phyloP scores from a whole-genome alignment of 1,140 invertebrate species.

The Reticulitermes speratus region DNA sequence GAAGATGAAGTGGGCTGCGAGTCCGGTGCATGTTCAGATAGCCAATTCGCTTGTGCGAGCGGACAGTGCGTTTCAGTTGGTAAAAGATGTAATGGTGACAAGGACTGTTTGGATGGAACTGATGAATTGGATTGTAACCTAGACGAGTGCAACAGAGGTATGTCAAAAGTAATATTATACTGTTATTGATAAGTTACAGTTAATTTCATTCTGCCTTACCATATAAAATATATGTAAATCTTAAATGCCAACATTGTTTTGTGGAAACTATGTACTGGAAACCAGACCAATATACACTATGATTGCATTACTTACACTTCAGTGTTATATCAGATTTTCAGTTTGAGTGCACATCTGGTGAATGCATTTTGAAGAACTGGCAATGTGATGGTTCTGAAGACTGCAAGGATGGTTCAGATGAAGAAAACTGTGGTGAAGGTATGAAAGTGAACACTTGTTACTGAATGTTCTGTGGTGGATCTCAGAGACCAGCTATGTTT shows the following conservation, averaged over 20 bases:
- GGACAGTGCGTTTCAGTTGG: conserved; percentile 52
- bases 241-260: background rate
- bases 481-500: background rate
- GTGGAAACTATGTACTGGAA: background rate
- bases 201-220: background rate
- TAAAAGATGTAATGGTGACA: conserved; percentile 28
- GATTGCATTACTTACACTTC: background rate
- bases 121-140: conserved; percentile 30
- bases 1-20: conserved; percentile 58
- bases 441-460: background rate
- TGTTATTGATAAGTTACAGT: background rate
- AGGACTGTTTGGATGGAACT: conserved; percentile 26
- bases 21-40: conserved; percentile 46
- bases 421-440: conserved; percentile 37
- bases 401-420: conserved; percentile 57
- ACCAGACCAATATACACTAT: background rate
- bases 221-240: background rate
- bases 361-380: conserved; percentile 53
- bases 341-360: conserved; percentile 38
- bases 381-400: conserved; percentile 58
- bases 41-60: conserved; percentile 59
- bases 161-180: background rate
- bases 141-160: background rate
- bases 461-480: background rate
- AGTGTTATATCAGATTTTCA: background rate